Percentiles rank a stretch among this genome's conserved stretches.
Evolutionary conservation across 2,797 vertebrate genomes (phyloP).

Genomic region (Phrynocephalus forsythii): DNA sequence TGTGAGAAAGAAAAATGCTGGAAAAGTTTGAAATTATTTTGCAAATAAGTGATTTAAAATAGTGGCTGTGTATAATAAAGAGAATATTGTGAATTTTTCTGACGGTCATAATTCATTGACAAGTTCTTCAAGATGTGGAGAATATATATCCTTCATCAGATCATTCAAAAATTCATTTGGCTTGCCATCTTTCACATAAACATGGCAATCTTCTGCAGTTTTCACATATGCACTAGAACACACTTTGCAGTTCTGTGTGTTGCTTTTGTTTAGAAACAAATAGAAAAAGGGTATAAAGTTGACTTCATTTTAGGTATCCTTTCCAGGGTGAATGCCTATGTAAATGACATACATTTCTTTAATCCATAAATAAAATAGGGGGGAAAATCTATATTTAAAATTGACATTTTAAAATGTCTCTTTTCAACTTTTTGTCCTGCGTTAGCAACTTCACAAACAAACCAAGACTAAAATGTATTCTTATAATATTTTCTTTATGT

Average conservation of each 20-base stretch:
- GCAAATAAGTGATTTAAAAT: conserved; percentile 1
- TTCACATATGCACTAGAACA: background rate
- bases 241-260: no score
- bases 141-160: background rate
- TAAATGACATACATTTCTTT: background rate
- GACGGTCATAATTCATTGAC: background rate
- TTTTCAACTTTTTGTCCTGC: background rate
- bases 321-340: background rate
- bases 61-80: background rate
- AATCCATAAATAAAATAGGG: background rate
- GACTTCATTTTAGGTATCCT: background rate
- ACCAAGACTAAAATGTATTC: background rate
- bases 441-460: background rate
- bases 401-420: background rate
- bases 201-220: background rate
- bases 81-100: background rate
- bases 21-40: background rate
- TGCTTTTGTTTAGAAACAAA: background rate
- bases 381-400: background rate
- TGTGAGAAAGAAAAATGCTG: background rate
- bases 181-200: background rate
- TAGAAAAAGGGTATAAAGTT: background rate
- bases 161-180: background rate
- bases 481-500: background rate
- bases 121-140: no score